phyloP scores from a whole-genome alignment of 2,113 vertebrate genomes.

The Chamaea fasciata region DNA sequence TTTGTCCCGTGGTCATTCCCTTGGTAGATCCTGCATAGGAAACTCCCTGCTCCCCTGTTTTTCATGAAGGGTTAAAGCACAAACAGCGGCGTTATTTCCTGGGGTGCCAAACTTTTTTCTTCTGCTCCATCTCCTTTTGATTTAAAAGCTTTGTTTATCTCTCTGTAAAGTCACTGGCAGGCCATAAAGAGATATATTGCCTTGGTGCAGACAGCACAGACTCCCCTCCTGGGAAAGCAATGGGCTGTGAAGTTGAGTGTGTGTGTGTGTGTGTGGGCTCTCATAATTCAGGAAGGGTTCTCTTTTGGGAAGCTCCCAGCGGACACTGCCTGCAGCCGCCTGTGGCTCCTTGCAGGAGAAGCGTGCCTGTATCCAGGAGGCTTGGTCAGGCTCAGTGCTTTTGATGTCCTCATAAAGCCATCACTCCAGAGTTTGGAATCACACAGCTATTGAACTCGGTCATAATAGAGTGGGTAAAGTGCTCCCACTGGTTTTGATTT shows the following conservation, averaged over 20 bases:
- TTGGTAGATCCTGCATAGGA: not conserved
- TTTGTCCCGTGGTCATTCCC: not conserved
- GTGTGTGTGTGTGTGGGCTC: slow-evolving; percentile 65
- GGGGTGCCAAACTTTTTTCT: slow-evolving; percentile 34
- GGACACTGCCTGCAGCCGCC: not conserved
- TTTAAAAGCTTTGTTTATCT: slow-evolving; percentile 69
- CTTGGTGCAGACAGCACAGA: slow-evolving; percentile 58
- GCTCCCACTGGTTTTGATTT: not conserved
- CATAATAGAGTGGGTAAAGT: not conserved
- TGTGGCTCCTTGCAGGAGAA: slow-evolving; percentile 2
- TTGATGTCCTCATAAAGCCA: slow-evolving; percentile 59
- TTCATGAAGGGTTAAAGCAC: slow-evolving; percentile 39
- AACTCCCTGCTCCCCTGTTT: not conserved
- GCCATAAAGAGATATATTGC: slow-evolving; percentile 63
- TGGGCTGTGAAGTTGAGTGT: slow-evolving; percentile 53
- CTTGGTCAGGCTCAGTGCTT: not conserved
- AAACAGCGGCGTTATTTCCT: not conserved
- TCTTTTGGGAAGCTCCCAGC: slow-evolving; percentile 54
- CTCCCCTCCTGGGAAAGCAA: slow-evolving; percentile 36
- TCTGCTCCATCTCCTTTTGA: slow-evolving; percentile 38
- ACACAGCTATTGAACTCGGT: not conserved
- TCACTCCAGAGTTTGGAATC: slow-evolving; percentile 23
- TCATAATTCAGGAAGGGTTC: slow-evolving; percentile 50
- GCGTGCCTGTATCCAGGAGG: not conserved
- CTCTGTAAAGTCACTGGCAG: slow-evolving; percentile 58